Percentiles rank a stretch among this genome's conserved stretches.
Conservation (phyloP, 2,888 invertebrate species). For the Tridacna gigas region DNA sequence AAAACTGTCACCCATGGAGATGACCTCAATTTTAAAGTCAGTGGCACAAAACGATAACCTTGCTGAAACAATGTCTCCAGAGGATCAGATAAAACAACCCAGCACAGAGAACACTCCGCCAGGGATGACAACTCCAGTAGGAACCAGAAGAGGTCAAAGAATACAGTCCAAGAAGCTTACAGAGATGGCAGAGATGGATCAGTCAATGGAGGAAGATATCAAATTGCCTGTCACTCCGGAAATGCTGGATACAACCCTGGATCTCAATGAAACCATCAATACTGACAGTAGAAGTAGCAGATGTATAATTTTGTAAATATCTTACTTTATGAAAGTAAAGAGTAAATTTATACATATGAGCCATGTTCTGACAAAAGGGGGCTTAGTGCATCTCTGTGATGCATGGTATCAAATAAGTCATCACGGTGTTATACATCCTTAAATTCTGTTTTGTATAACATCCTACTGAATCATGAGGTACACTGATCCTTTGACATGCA, state of each 20-base stretch:
- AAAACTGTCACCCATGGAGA: conserved; percentile 41
- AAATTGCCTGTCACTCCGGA: not conserved
- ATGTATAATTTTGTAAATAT: conserved; percentile 52
- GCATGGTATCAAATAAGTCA: no score
- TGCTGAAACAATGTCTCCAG: conserved; percentile 26
- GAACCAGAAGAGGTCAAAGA: conserved; percentile 39
- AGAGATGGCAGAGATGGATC: conserved; percentile 37
- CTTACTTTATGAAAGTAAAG: not conserved
- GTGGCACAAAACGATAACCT: conserved; percentile 26
- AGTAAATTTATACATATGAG: not conserved
- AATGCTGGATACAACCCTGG: conserved; percentile 5
- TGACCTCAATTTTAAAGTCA: conserved; percentile 45
- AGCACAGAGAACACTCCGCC: not conserved
- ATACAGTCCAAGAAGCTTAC: conserved; percentile 46
- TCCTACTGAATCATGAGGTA: no score
- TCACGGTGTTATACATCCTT: no score
- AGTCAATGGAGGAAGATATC: conserved; percentile 6
- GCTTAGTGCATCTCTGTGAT: no score
- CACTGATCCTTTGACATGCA: no score
- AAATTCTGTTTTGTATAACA: no score
- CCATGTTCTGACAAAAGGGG: no score
- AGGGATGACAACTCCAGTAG: conserved; percentile 34
- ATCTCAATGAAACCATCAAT: conserved; percentile 54
- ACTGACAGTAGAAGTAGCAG: conserved; percentile 61
- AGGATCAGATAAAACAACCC: conserved; percentile 29